Conservation (phyloP, 2,888 invertebrate species). For the Zaprionus obscuricornis region DNA sequence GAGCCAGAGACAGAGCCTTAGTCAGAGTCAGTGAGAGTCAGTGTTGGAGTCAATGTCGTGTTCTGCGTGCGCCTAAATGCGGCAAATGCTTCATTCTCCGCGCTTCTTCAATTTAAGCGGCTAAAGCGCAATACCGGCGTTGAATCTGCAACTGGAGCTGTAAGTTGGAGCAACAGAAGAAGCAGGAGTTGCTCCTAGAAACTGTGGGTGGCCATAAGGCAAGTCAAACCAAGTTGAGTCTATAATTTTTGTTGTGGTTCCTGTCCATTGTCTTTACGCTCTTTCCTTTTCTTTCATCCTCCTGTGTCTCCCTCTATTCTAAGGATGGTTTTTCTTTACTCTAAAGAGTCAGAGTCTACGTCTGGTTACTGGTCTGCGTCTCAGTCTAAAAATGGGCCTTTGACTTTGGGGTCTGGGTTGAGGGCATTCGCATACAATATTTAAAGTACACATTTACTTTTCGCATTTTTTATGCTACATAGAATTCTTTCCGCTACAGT, state of each 20-base stretch:
- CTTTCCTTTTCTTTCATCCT: constrained; percentile 16
- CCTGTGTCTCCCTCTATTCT: neutral
- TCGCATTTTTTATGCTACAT: no score
- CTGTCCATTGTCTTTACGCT: constrained; percentile 71
- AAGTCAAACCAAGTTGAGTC: constrained; percentile 68
- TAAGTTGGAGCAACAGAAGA: neutral
- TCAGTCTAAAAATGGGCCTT: constrained; percentile 28
- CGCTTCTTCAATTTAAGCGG: constrained; percentile 63
- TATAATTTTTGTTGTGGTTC: constrained; percentile 78
- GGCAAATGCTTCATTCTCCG: constrained; percentile 52
- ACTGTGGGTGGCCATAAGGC: constrained; percentile 56
- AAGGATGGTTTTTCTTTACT: constrained; percentile 13
- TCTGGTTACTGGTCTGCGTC: neutral
- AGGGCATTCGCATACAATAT: constrained; percentile 27
- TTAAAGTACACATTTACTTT: constrained; percentile 44
- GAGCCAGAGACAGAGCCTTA: constrained; percentile 2
- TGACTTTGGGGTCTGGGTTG: no score
- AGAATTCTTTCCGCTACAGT: neutral
- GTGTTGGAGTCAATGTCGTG: constrained; percentile 21
- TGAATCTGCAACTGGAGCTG: neutral
- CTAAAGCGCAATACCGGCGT: constrained; percentile 56
- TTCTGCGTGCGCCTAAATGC: constrained; percentile 73
- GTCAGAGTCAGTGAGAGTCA: constrained; percentile 23
- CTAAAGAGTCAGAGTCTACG: constrained; percentile 21
- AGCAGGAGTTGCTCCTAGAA: constrained; percentile 17